These are phyloP conservation scores for Melanotaenia nigrans DNA, from an alignment of 2,797 vertebrate species.

Conservation along the genomic window DNA sequence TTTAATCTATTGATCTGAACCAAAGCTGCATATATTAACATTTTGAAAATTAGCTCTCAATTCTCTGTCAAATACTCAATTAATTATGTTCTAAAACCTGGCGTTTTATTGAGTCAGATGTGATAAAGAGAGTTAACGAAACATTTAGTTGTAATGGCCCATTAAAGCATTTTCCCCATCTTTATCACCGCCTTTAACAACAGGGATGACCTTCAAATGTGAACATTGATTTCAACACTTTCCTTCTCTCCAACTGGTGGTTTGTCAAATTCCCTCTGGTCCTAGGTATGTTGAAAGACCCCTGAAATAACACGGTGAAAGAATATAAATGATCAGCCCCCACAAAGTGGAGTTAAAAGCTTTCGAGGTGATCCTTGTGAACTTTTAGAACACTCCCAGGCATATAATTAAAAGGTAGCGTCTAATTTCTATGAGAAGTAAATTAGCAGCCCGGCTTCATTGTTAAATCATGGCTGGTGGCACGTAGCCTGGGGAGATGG, in stretches of 20 bases:
- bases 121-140: slow-evolving; percentile 10
- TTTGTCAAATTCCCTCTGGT: slow-evolving; percentile 55
- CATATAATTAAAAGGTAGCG: slow-evolving; percentile 84
- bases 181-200: slow-evolving; percentile 30
- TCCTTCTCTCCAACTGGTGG: slow-evolving; percentile 36
- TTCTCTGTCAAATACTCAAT: slow-evolving; percentile 1
- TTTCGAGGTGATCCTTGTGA: slow-evolving; percentile 69
- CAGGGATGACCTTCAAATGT: slow-evolving; percentile 65
- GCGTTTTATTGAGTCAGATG: neutral
- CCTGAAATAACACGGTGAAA: slow-evolving; percentile 64
- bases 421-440: slow-evolving; percentile 82
- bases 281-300: slow-evolving; percentile 51
- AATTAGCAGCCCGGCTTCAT: slow-evolving; percentile 77
- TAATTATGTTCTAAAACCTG: slow-evolving; percentile 15
- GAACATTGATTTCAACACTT: slow-evolving; percentile 44
- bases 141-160: slow-evolving; percentile 11
- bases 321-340: slow-evolving; percentile 74
- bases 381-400: slow-evolving; percentile 75
- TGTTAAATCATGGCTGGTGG: slow-evolving; percentile 78
- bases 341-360: slow-evolving; percentile 76
- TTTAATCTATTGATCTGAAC: slow-evolving; percentile 54
- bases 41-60: slow-evolving; percentile 26
- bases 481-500: slow-evolving; percentile 80
- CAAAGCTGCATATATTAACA: slow-evolving; percentile 32
- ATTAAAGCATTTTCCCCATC: slow-evolving; percentile 16